Conservation (phyloP, 2,797 vertebrate genomes). For the Antrozous pallidus region DNA sequence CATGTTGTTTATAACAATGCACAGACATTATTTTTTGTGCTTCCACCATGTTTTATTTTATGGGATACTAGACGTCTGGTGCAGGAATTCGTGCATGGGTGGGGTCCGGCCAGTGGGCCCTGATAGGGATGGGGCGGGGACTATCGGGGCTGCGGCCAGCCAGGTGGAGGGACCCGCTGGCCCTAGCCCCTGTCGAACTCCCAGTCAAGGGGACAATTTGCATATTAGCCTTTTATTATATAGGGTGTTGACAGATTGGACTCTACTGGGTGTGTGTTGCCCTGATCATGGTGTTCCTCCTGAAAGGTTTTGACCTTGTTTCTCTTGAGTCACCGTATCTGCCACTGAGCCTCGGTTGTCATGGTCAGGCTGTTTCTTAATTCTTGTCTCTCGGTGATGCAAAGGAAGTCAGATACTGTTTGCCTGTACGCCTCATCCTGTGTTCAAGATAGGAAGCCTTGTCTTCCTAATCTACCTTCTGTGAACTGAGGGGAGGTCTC, state of each 20-base stretch:
- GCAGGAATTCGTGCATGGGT: too few species aligned
- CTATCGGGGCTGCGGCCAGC: too few species aligned
- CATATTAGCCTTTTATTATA: too few species aligned
- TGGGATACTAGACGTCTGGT: not conserved
- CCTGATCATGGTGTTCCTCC: not conserved
- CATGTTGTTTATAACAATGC: not conserved
- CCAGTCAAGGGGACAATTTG: too few species aligned
- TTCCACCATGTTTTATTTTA: not conserved
- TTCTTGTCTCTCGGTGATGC: not conserved
- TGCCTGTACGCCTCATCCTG: not conserved
- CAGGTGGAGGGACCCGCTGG: too few species aligned
- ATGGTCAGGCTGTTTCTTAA: not conserved
- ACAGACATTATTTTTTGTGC: not conserved
- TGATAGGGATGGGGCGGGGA: too few species aligned
- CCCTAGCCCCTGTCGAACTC: too few species aligned
- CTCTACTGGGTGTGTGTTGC: not conserved
- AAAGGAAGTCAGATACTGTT: not conserved
- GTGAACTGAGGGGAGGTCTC: not conserved
- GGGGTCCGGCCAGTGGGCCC: too few species aligned
- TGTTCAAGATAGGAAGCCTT: not conserved
- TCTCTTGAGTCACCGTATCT: not conserved
- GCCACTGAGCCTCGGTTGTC: not conserved
- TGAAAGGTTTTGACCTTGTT: not conserved
- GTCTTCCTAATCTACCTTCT: not conserved
- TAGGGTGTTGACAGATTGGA: not conserved